Evolutionary conservation across 2,888 invertebrate genomes (phyloP).

Genomic region (Atethmia centrago): DNA sequence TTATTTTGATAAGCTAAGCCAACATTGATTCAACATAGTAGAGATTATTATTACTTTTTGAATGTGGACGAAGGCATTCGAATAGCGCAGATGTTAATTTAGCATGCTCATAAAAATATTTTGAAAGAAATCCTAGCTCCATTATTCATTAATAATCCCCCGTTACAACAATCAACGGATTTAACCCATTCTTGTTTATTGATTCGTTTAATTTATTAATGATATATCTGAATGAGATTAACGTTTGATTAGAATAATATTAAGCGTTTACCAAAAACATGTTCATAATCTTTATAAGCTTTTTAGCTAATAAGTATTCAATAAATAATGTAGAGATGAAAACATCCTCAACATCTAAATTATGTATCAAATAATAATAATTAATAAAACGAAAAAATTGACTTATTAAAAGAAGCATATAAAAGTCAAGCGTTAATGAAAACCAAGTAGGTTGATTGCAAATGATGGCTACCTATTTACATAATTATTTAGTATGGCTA

Average conservation of each 20-base stretch:
- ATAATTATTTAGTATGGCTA: neutral
- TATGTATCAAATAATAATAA: neutral
- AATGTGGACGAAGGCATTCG: neutral
- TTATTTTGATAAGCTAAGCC: neutral
- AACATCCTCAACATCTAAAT: slow-evolving; percentile 5
- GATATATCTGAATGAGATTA: slow-evolving; percentile 21
- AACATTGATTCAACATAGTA: neutral
- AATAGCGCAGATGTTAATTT: slow-evolving; percentile 20
- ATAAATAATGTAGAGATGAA: neutral
- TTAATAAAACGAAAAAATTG: neutral
- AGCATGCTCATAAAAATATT: slow-evolving; percentile 26
- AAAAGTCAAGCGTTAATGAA: neutral
- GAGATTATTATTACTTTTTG: neutral
- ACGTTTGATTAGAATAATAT: neutral
- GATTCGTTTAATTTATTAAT: slow-evolving; percentile 24
- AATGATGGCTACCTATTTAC: slow-evolving; percentile 6
- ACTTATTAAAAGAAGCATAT: neutral
- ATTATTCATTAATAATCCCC: slow-evolving; percentile 18
- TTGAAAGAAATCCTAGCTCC: neutral
- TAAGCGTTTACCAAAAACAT: neutral
- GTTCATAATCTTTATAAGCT: no score
- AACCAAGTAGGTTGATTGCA: slow-evolving; percentile 1
- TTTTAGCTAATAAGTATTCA: neutral
- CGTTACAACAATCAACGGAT: slow-evolving; percentile 9
- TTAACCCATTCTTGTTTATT: slow-evolving; percentile 15